Evolutionary conservation across 2,113 vertebrate species (phyloP).

Genomic region (Ciconia boyciana): DNA sequence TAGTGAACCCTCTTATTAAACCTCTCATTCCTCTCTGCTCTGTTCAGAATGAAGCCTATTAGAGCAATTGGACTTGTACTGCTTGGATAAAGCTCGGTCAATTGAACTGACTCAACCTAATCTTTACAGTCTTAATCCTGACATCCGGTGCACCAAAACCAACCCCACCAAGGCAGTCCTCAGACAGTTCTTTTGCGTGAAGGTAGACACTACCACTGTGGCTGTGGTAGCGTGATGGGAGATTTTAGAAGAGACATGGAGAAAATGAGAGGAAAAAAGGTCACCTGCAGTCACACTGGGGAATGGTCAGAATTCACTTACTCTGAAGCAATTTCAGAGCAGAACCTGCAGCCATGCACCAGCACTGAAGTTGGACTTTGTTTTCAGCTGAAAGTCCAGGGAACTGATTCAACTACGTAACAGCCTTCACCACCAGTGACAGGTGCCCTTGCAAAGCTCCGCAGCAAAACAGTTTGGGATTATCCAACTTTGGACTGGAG

Average conservation of each 20-base stretch:
- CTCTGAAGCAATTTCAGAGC: background rate
- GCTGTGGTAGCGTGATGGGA: fast-evolving
- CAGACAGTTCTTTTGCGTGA: background rate
- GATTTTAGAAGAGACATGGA: background rate
- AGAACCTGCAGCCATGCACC: background rate
- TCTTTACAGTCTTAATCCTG: background rate
- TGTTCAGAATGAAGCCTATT: background rate
- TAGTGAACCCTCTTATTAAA: slow-evolving; percentile 28
- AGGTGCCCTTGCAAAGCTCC: background rate
- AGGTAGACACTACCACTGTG: fast-evolving
- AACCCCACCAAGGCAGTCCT: background rate
- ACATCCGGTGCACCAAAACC: background rate
- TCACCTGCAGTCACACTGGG: background rate
- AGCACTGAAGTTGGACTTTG: background rate
- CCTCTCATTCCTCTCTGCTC: slow-evolving; percentile 7
- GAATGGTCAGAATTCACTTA: background rate
- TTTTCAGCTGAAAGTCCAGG: background rate
- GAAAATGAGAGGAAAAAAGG: background rate
- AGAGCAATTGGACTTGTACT: background rate
- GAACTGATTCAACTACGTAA: fast-evolving
- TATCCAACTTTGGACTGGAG: background rate
- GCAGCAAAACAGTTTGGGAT: background rate
- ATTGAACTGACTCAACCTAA: background rate
- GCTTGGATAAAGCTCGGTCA: background rate
- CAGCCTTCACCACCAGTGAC: no score